A percentile compares a stretch with the other conserved stretches of the same genome.
phyloP scores from a whole-genome alignment of 2,113 vertebrate species.

The Rhizomys pruinosus region DNA sequence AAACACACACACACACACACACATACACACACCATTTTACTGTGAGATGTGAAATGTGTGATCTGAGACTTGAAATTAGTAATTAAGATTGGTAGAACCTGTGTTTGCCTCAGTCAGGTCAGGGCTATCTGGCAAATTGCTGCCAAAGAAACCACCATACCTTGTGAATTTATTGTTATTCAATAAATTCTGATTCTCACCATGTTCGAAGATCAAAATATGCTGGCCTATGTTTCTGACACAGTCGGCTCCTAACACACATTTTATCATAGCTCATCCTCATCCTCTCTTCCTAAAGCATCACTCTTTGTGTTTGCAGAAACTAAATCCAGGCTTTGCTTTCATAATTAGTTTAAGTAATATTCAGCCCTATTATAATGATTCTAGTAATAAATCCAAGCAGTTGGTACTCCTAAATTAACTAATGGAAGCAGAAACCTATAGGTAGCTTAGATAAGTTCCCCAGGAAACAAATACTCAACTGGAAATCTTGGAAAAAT shows the following conservation, averaged over 20 bases:
- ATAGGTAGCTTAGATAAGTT: not conserved
- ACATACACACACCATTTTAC: too few species aligned
- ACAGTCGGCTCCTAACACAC: not conserved
- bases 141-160: too few species aligned
- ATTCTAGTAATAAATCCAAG: conserved; percentile 7
- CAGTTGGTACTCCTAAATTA: not conserved
- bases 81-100: too few species aligned
- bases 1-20: too few species aligned
- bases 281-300: not conserved
- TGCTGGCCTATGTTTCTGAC: too few species aligned
- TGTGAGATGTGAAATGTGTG: too few species aligned
- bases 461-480: not conserved
- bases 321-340: conserved; percentile 35
- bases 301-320: not conserved
- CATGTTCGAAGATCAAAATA: too few species aligned
- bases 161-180: too few species aligned
- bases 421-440: not conserved
- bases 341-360: conserved; percentile 21
- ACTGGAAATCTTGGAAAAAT: not conserved
- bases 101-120: too few species aligned
- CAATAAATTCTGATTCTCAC: too few species aligned
- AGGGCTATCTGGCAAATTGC: too few species aligned
- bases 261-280: conserved; percentile 7
- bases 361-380: conserved; percentile 6
- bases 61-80: too few species aligned